Evolutionary conservation across 2,113 vertebrate species (phyloP), one percentile per base, ranked within the genome.

Genomic region (Aleadryas rufinucha): DNA sequence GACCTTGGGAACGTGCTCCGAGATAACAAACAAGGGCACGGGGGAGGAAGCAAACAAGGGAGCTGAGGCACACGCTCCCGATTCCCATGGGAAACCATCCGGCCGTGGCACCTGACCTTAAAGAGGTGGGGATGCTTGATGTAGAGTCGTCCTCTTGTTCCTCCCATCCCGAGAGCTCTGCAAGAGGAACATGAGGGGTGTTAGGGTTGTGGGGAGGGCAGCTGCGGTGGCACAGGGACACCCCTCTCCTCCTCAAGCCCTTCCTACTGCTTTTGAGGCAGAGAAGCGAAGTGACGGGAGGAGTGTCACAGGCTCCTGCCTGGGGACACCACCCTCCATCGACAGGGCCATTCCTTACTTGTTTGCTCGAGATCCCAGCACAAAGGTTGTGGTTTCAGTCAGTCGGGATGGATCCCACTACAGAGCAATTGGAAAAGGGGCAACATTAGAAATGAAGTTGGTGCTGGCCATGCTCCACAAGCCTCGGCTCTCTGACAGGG

Each of bases 41-140:
- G 35, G n/a, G 59, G 59, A 65, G 72, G 41, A 41, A 23, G 26
- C 5, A 18, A 9, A 42, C 13, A 11, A 59, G 37, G 0, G 3
- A 77, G 64, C 50, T 2, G 2, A 33, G 54, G 64, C 21, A 15
- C 41, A 17, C 11, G 3, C 30, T 72, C 54, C 78, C 1, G 1
- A 5, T 13, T 45, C 75, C 84, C 75, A 20, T 5, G n/a, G 4
- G 84, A 59, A 87, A 61, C 45, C 1, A 6, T 68, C 83, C 3
- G 16, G 68, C 70, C 12, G 74, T 0, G 2, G 57, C 65, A 44
- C 56, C 96, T 97, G 98, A 99, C 99, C 99, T 99, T 99, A 95
- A 99, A 99, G 78, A 99, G 98, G 82, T 99, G 98, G 15, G 99
- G 98, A 57, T 99, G 99, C 96, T 99, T 99, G 97, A 99, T 99